phyloP scores from a whole-genome alignment of 2,888 invertebrate genomes.

The Drosophila putrida region DNA sequence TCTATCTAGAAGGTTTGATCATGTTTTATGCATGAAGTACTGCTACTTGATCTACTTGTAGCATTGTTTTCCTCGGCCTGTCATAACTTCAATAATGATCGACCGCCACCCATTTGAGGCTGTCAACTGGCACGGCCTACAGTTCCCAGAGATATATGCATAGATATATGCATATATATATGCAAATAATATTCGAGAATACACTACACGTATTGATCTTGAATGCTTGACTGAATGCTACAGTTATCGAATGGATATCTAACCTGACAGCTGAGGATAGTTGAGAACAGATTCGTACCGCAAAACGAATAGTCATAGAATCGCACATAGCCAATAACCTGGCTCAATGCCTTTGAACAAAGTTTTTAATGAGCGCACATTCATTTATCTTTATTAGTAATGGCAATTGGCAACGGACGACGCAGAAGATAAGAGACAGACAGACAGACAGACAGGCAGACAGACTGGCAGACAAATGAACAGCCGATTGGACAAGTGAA shows the following conservation, averaged over 20 bases:
- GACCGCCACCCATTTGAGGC: constrained; percentile 61
- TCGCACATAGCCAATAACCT: constrained; percentile 68
- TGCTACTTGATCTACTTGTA: constrained; percentile 17
- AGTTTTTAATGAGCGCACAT: constrained; percentile 60
- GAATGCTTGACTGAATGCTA: constrained; percentile 73
- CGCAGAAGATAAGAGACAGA: constrained; percentile 59
- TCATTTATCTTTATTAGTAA: constrained; percentile 79
- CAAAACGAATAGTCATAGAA: constrained; percentile 36
- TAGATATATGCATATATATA: too few relatives aligned
- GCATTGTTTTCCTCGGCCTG: constrained; percentile 59
- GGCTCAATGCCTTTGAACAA: constrained; percentile 67
- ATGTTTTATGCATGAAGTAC: constrained; percentile 58
- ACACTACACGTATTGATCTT: constrained; percentile 61
- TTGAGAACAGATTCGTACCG: constrained; percentile 39
- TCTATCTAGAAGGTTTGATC: constrained; percentile 29
- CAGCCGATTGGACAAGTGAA: constrained; percentile 20
- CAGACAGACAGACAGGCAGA: constrained; percentile 1
- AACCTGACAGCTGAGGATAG: constrained; percentile 48
- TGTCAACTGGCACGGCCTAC: constrained; percentile 65
- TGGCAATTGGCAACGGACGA: constrained; percentile 71
- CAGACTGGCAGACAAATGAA: not conserved
- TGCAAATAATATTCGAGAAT: constrained; percentile 58
- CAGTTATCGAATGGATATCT: constrained; percentile 55
- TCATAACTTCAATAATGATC: constrained; percentile 60
- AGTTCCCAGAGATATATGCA: too few relatives aligned